A percentile compares a stretch with the other conserved stretches of the same genome.
Evolutionary conservation across 2,797 vertebrate species (phyloP).

Genomic region (Syngnathus acus): DNA sequence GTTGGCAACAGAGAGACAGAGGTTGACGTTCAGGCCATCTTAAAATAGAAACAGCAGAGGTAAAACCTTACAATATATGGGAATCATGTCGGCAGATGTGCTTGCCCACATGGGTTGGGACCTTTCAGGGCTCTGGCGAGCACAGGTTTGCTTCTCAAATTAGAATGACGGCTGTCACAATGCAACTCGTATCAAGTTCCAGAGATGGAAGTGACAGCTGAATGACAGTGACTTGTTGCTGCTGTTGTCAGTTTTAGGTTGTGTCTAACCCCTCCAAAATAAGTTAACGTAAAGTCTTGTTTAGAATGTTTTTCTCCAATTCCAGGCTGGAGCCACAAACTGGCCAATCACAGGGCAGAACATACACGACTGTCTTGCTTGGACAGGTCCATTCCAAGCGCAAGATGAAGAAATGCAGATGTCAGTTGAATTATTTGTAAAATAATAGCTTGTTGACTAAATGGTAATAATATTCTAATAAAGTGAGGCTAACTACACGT

Average conservation of each 20-base stretch:
- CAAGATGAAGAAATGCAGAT: too few relatives aligned
- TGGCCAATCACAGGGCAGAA: neutral
- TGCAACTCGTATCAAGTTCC: neutral
- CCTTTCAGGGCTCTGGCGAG: slow-evolving; percentile 40
- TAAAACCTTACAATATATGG: slow-evolving; percentile 48
- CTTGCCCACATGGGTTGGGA: slow-evolving; percentile 59
- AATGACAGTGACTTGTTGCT: slow-evolving; percentile 29
- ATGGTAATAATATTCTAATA: too few relatives aligned
- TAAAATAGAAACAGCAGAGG: slow-evolving; percentile 58
- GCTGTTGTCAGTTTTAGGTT: neutral
- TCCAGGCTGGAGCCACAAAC: neutral
- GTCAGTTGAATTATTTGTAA: too few relatives aligned
- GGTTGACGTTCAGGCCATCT: slow-evolving; percentile 25
- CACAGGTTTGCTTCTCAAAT: slow-evolving; percentile 37
- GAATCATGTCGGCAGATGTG: slow-evolving; percentile 44
- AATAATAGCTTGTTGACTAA: too few relatives aligned
- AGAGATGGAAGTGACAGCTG: slow-evolving; percentile 57
- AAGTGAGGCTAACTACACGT: too few relatives aligned
- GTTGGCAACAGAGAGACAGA: slow-evolving; percentile 14
- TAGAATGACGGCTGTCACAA: slow-evolving; percentile 64
- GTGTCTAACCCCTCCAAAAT: neutral
- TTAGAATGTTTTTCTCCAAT: neutral
- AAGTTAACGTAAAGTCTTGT: neutral
- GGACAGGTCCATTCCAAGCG: neutral
- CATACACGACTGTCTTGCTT: neutral